Percentiles rank a stretch among this genome's conserved stretches.
Evolutionary conservation across 2,888 invertebrate species (phyloP).

Genomic region (Fragum whitleyi): DNA sequence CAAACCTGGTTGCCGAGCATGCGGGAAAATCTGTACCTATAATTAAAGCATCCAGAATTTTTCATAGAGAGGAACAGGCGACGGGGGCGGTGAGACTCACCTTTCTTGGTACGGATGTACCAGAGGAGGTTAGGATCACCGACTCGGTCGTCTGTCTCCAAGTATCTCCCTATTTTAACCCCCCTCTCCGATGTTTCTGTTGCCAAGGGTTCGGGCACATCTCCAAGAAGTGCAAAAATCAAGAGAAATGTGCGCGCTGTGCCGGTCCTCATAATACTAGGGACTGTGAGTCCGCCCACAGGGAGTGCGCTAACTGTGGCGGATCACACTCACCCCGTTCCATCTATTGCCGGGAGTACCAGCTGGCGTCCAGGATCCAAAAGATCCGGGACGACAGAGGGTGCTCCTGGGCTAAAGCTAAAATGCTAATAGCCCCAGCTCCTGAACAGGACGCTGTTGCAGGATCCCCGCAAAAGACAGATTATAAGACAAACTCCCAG

Average conservation of each 20-base stretch:
- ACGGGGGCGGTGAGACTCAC: slow-evolving; percentile 1
- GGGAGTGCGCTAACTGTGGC: background rate
- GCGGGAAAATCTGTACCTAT: background rate
- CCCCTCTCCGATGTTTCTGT: background rate
- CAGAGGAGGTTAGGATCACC: background rate
- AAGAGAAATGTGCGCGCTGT: background rate
- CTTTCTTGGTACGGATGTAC: background rate
- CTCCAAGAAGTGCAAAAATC: background rate
- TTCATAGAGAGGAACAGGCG: background rate
- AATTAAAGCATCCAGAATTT: background rate
- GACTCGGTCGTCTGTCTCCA: background rate
- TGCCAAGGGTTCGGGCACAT: background rate
- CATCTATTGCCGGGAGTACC: background rate
- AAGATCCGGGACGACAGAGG: background rate
- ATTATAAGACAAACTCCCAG: no score
- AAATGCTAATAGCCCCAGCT: background rate
- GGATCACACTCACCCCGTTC: background rate
- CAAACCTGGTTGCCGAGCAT: background rate
- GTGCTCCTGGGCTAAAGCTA: slow-evolving; percentile 2
- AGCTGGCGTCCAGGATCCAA: background rate
- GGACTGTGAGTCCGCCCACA: background rate
- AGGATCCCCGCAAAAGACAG: no score
- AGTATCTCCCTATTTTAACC: background rate
- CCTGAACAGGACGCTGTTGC: no score
- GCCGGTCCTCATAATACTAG: background rate